These are phyloP conservation scores for Natrix natrix DNA, from an alignment of 2,797 vertebrate species.

Conservation along the genomic window DNA sequence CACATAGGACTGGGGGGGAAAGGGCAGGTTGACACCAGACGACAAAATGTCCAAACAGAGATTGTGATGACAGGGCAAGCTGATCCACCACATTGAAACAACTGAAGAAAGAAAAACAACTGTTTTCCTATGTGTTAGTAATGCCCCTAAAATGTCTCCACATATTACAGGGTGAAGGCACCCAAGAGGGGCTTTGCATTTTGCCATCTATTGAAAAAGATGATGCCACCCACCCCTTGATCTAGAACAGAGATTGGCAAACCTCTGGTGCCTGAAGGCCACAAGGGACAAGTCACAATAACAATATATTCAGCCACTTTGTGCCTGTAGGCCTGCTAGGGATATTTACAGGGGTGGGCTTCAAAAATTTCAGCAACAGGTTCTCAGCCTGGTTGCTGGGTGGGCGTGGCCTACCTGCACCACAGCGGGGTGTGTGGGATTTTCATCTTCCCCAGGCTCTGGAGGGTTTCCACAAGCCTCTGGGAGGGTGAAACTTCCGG, in stretches of 20 bases:
- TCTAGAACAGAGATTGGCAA: background rate
- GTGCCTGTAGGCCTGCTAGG: background rate
- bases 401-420: too few relatives aligned
- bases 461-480: too few relatives aligned
- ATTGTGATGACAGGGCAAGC: background rate
- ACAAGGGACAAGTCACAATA: background rate
- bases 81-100: background rate
- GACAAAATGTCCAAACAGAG: background rate
- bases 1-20: background rate
- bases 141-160: background rate
- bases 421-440: too few relatives aligned
- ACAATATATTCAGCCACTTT: background rate
- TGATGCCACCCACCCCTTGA: too few relatives aligned
- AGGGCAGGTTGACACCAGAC: background rate
- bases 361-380: too few relatives aligned
- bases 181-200: background rate
- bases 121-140: background rate
- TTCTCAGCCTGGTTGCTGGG: too few relatives aligned
- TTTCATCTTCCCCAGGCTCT: too few relatives aligned
- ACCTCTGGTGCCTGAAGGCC: background rate
- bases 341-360: background rate
- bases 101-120: background rate
- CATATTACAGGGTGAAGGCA: too few relatives aligned
- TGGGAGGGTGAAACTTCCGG: too few relatives aligned
- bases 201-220: background rate